Conservation (phyloP, 2,797 vertebrate genomes). For the Cyprinodon diabolis region DNA sequence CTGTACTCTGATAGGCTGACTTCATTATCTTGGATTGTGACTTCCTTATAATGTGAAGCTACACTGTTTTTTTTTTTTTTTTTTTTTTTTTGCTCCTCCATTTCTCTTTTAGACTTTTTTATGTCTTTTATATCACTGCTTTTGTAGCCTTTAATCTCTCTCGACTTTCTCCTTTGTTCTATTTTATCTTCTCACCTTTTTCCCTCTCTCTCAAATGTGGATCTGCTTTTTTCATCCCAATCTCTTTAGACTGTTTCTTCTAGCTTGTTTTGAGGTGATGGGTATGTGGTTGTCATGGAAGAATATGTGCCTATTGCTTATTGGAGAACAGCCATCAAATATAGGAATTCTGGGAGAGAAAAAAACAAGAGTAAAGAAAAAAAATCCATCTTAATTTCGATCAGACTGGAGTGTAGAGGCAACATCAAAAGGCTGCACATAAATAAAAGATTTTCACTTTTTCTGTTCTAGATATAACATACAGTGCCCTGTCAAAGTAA, state of each 20-base stretch:
- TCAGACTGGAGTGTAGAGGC: slow-evolving; percentile 39
- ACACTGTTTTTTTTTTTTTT: slow-evolving; percentile 56
- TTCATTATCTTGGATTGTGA: slow-evolving; percentile 59
- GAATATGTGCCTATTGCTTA: slow-evolving; percentile 78
- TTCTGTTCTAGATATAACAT: slow-evolving; percentile 34
- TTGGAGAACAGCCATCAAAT: slow-evolving; percentile 75
- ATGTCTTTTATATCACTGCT: slow-evolving; percentile 43
- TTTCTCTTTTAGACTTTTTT: slow-evolving; percentile 50
- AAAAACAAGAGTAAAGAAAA: slow-evolving; percentile 15
- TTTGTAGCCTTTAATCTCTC: slow-evolving; percentile 49
- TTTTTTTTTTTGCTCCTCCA: slow-evolving; percentile 53
- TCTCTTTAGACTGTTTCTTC: slow-evolving; percentile 54
- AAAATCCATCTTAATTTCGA: slow-evolving; percentile 44
- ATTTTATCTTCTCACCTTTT: slow-evolving; percentile 22
- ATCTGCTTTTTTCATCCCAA: slow-evolving; percentile 47
- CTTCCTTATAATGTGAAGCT: slow-evolving; percentile 58
- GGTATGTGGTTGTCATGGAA: slow-evolving; percentile 78
- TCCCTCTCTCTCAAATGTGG: slow-evolving; percentile 36
- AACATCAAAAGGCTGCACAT: slow-evolving; percentile 42
- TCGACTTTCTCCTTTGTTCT: slow-evolving; percentile 17
- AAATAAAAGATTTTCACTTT: slow-evolving; percentile 54
- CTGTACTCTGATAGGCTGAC: slow-evolving; percentile 65
- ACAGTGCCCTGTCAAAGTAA: slow-evolving; percentile 2
- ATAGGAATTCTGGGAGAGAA: slow-evolving; percentile 84
- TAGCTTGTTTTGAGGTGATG: slow-evolving; percentile 77